These are phyloP conservation scores for Hypercompe scribonia DNA, from an alignment of 2,888 invertebrate genomes.

Conservation along the genomic window DNA sequence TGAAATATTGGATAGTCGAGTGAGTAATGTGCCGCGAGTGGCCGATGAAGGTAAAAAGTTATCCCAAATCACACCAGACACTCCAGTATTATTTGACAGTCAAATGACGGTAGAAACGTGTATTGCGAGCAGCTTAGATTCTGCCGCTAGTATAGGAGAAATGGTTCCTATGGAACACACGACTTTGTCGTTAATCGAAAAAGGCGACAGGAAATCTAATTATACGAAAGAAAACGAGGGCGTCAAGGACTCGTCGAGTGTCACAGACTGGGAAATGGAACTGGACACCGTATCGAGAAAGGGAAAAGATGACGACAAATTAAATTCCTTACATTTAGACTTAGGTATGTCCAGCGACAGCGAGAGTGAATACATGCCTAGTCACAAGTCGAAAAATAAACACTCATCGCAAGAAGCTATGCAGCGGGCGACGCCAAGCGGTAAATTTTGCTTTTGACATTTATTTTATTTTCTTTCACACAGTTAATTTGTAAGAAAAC, in stretches of 20 bases:
- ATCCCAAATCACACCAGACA: constrained; percentile 84
- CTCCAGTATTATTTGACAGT: constrained; percentile 83
- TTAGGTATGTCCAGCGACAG: constrained; percentile 85
- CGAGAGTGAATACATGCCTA: constrained; percentile 77
- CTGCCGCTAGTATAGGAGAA: constrained; percentile 74
- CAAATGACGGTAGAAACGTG: constrained; percentile 76
- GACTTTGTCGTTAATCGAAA: constrained; percentile 64
- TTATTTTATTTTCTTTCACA: constrained; percentile 56
- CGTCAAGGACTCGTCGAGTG: constrained; percentile 75
- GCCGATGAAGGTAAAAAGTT: constrained; percentile 62
- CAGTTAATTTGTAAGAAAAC: constrained; percentile 56
- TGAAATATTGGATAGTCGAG: constrained; percentile 78
- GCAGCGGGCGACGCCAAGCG: constrained; percentile 71
- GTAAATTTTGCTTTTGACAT: constrained; percentile 64
- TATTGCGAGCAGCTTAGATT: constrained; percentile 79
- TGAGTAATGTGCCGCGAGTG: constrained; percentile 51
- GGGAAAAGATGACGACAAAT: constrained; percentile 78
- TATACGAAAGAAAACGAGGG: constrained; percentile 69
- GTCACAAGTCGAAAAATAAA: constrained; percentile 69
- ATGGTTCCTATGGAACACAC: constrained; percentile 69
- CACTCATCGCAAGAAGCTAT: constrained; percentile 68
- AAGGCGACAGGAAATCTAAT: constrained; percentile 65
- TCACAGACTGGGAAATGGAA: constrained; percentile 88
- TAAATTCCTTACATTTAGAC: constrained; percentile 81
- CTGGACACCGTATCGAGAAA: constrained; percentile 84